These are phyloP conservation scores for Euthynnus affinis DNA, from an alignment of 2,797 vertebrate genomes.

Conservation along the genomic window DNA sequence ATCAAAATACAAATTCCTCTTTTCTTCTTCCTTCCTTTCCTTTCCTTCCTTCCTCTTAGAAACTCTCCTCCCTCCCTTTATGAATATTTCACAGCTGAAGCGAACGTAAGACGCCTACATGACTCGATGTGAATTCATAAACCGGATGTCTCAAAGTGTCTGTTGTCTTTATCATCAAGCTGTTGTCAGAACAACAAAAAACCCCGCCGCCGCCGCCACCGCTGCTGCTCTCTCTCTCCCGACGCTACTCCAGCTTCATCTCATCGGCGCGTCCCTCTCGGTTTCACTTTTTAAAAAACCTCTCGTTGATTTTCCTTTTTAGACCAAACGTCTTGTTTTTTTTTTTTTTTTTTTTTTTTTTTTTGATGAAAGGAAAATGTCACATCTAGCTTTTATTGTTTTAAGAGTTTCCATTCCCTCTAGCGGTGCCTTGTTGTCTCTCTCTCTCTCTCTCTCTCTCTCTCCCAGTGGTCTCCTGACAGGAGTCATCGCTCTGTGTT, in stretches of 20 bases:
- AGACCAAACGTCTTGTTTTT: background rate
- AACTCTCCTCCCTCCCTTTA: background rate
- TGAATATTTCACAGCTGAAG: background rate
- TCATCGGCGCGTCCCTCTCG: background rate
- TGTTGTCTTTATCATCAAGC: background rate
- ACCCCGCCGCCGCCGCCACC: no score
- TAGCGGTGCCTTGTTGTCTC: slow-evolving; percentile 45
- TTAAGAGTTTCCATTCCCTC: slow-evolving; percentile 17
- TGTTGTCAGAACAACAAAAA: background rate
- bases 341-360: background rate
- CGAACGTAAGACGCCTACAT: background rate
- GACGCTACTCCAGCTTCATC: background rate
- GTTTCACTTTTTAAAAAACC: background rate
- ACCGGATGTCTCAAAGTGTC: background rate
- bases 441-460: slow-evolving; percentile 22
- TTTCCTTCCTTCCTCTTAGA: no score
- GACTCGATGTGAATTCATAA: slow-evolving; percentile 4
- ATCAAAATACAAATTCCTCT: background rate
- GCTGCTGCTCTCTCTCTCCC: background rate
- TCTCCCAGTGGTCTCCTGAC: slow-evolving; percentile 43
- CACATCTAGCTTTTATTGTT: background rate
- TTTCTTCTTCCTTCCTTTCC: no score
- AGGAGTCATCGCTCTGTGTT: slow-evolving; percentile 32
- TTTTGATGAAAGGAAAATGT: background rate
- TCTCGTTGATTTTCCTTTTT: slow-evolving; percentile 9